Conservation (phyloP, 2,888 invertebrate species). For the Pemphredon lugubris region DNA sequence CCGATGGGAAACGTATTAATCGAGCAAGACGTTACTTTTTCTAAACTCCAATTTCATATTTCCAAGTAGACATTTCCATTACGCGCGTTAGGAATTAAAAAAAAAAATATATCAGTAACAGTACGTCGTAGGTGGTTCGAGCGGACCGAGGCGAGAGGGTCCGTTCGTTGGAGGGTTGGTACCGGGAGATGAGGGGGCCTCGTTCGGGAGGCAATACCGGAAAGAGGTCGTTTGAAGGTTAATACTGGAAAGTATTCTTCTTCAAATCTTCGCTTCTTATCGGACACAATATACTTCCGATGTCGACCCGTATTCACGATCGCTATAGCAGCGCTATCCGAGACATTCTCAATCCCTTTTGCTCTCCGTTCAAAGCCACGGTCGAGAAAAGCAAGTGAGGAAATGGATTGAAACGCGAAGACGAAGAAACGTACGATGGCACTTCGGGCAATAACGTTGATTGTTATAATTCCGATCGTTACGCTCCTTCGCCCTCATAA, state of each 20-base stretch:
- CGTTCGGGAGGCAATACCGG: too few species aligned
- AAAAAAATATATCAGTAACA: too few species aligned
- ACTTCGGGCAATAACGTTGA: conserved; percentile 77
- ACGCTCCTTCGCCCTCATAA: conserved; percentile 37
- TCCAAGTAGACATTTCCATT: too few species aligned
- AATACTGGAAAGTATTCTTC: conserved; percentile 41
- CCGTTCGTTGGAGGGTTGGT: too few species aligned
- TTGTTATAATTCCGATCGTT: conserved; percentile 76
- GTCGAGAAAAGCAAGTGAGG: conserved; percentile 36
- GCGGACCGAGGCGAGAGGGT: too few species aligned
- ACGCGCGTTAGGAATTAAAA: too few species aligned
- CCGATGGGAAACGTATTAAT: too few species aligned
- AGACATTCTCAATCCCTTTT: conserved; percentile 59
- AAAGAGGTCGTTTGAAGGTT: too few species aligned
- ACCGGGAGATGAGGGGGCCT: too few species aligned
- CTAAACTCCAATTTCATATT: too few species aligned
- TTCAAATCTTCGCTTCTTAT: conserved; percentile 63
- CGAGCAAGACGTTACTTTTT: too few species aligned
- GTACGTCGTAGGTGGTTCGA: too few species aligned
- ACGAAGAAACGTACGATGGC: conserved; percentile 55
- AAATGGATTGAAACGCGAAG: conserved; percentile 50
- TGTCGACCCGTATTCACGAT: conserved; percentile 55
- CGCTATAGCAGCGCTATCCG: conserved; percentile 58
- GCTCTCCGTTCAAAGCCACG: conserved; percentile 37
- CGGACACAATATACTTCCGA: conserved; percentile 66